Evolutionary conservation across 2,888 invertebrate genomes (phyloP).

Genomic region (Nymphalis polychloros): DNA sequence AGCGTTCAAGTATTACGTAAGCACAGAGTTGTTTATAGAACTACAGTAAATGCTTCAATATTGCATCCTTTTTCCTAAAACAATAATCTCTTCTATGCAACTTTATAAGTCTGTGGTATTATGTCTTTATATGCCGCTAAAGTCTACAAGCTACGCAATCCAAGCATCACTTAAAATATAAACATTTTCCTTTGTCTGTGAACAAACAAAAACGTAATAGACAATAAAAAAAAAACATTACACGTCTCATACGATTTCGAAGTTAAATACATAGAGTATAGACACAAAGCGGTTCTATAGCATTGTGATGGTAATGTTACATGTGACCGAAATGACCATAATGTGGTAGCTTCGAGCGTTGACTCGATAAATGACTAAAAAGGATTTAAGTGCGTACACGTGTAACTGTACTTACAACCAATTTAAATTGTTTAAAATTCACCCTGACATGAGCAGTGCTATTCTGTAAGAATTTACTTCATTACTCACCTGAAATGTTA

Average conservation of each 20-base stretch:
- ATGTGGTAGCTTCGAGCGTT: neutral
- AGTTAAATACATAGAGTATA: neutral
- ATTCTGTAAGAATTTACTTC: no score
- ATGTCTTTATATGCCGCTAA: no score
- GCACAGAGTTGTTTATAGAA: no score
- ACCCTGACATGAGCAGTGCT: neutral
- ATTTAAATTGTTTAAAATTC: conserved; percentile 1
- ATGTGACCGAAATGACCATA: conserved; percentile 22
- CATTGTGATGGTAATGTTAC: conserved; percentile 20
- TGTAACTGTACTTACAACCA: neutral
- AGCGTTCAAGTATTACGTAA: no score
- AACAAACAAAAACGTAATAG: neutral
- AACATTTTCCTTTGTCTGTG: neutral
- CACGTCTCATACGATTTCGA: neutral
- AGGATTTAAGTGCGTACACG: neutral
- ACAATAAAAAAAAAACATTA: conserved; percentile 5
- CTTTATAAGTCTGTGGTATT: no score
- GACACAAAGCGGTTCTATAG: conserved; percentile 5
- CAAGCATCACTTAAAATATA: no score
- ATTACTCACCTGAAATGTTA: no score
- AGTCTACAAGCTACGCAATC: no score
- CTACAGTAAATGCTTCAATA: no score
- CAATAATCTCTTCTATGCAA: no score
- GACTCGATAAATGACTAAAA: conserved; percentile 2
- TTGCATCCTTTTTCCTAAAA: no score